Conservation (phyloP, 37 sponge, comb jelly and placozoan genomes). For the Trichoplax adhaerens region DNA sequence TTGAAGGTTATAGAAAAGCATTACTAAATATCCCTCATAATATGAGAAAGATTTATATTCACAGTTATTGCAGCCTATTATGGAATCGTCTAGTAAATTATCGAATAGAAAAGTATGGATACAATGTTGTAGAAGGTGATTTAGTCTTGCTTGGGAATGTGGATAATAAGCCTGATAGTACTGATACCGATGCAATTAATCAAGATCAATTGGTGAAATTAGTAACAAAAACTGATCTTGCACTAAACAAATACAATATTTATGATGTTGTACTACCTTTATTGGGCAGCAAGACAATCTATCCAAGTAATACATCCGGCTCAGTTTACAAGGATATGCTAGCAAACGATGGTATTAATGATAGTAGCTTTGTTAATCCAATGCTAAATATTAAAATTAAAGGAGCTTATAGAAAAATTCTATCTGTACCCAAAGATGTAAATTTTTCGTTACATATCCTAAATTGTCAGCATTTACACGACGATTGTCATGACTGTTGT, state of each 20-base stretch:
- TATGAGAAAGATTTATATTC: constrained; percentile 12
- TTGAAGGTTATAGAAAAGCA: constrained; percentile 17
- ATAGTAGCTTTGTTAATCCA: no score
- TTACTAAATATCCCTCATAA: constrained; percentile 23
- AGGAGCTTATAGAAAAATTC: no score
- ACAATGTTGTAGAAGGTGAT: constrained; percentile 31
- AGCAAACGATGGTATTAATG: no score
- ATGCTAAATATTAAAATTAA: no score
- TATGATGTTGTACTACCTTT: constrained; percentile 38
- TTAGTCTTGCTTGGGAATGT: constrained; percentile 7
- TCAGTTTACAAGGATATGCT: no score
- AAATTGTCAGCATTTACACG: no score
- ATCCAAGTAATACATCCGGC: constrained; percentile 15
- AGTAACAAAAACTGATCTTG: not conserved
- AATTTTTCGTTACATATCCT: no score
- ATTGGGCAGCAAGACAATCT: constrained; percentile 9
- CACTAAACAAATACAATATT: constrained; percentile 8
- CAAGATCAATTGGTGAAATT: not conserved
- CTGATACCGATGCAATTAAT: not conserved
- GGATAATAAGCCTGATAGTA: no score
- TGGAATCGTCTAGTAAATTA: constrained; percentile 34
- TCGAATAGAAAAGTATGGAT: constrained; percentile 28
- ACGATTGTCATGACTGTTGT: no score
- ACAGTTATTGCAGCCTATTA: constrained; percentile 23
- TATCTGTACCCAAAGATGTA: no score